A percentile compares a stretch with the other conserved stretches of the same genome.
phyloP scores from a whole-genome alignment of 2,113 vertebrate species.

The Procavia capensis region DNA sequence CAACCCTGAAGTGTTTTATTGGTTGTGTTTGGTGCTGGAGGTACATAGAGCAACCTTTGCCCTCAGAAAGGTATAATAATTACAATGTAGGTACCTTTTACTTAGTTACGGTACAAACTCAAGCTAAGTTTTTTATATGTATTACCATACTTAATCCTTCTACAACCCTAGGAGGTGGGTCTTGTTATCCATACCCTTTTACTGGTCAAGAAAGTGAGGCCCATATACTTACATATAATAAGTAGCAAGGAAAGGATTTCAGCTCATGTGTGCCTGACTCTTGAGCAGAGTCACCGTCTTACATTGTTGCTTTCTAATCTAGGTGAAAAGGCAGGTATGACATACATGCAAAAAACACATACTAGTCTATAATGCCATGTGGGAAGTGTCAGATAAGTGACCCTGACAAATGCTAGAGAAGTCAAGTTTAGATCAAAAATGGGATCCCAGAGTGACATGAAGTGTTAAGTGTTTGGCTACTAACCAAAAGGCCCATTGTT shows the following conservation, averaged over 20 bases:
- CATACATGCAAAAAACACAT: background rate
- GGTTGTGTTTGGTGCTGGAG: background rate
- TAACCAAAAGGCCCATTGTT: too few species aligned
- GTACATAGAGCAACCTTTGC: background rate
- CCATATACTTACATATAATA: background rate
- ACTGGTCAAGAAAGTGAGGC: constrained; percentile 13
- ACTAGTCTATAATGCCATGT: background rate
- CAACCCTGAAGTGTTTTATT: background rate
- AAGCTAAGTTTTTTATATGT: background rate
- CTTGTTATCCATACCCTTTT: background rate
- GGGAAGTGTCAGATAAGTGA: background rate
- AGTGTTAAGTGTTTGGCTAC: too few species aligned
- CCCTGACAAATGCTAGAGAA: background rate
- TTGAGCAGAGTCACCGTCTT: background rate
- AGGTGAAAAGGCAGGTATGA: background rate
- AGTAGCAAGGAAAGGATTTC: constrained; percentile 5
- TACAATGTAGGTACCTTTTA: background rate
- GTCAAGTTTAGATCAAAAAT: background rate
- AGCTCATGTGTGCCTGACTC: background rate
- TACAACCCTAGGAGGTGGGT: background rate
- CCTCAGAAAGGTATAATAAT: background rate
- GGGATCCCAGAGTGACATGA: too few species aligned
- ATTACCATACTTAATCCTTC: constrained; percentile 27
- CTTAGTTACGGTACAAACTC: background rate
- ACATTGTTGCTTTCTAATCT: background rate